Evolutionary conservation across 1,140 invertebrate genomes (phyloP).

Genomic region (Calephelis nemesis): DNA sequence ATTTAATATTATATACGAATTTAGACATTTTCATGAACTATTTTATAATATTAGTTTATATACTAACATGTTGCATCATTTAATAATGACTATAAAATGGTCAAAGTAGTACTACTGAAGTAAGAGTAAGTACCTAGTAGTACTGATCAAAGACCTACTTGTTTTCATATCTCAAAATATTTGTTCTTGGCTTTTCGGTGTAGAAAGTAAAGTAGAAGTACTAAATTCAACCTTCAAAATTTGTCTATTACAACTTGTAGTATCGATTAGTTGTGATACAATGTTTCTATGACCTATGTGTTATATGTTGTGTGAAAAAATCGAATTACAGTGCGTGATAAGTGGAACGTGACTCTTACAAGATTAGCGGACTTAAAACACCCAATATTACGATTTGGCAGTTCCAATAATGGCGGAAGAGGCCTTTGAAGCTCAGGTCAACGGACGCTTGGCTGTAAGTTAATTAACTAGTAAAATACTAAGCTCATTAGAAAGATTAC

Average conservation of each 20-base stretch:
- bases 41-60: too few relatives aligned
- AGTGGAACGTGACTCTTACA: conserved; percentile 19
- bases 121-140: too few relatives aligned
- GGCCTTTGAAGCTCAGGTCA: conserved; percentile 38
- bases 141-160: too few relatives aligned
- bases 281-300: neutral
- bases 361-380: conserved; percentile 10
- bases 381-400: conserved; percentile 2
- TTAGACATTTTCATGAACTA: too few relatives aligned
- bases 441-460: conserved; percentile 41
- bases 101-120: too few relatives aligned
- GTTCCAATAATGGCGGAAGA: conserved; percentile 37
- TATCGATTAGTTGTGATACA: neutral
- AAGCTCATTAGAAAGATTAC: conserved; percentile 13
- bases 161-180: too few relatives aligned
- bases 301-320: neutral
- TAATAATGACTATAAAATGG: too few relatives aligned
- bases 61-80: too few relatives aligned
- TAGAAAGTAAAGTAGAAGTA: too few relatives aligned
- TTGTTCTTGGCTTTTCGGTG: too few relatives aligned
- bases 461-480: conserved; percentile 27
- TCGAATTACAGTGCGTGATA: conserved; percentile 6
- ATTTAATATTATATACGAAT: too few relatives aligned
- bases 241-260: neutral
- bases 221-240: too few relatives aligned